phyloP scores from a whole-genome alignment of 2,888 invertebrate genomes.

The Temnothorax unifasciatus region DNA sequence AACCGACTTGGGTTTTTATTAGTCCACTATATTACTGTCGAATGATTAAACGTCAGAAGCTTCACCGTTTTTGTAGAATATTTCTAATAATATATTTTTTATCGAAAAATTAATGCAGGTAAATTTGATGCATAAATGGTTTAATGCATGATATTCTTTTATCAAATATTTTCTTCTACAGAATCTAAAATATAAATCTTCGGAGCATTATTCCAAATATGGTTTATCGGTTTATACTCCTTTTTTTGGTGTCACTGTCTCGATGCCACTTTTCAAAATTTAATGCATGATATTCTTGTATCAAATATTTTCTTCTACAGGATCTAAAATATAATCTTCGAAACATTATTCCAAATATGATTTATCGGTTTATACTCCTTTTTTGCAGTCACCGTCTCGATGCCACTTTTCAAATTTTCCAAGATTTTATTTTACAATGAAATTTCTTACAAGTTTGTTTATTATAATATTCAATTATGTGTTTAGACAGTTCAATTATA shows the following conservation, averaged over 20 bases:
- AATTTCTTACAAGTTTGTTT: not conserved
- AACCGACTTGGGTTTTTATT: not conserved
- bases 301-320: constrained; percentile 4
- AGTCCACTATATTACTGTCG: not conserved
- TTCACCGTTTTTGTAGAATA: not conserved
- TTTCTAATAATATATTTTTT: not conserved
- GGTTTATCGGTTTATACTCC: not conserved
- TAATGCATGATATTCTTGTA: constrained; percentile 17
- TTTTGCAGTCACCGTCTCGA: not conserved
- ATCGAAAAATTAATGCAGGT: not conserved
- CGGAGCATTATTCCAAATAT: constrained; percentile 4
- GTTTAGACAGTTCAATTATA: too few species aligned
- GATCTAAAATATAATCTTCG: constrained; percentile 3
- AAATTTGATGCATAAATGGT: not conserved
- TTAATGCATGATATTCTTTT: constrained; percentile 17
- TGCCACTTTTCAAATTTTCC: not conserved
- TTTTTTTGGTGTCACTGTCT: not conserved
- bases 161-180: constrained; percentile 2
- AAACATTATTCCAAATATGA: constrained; percentile 8
- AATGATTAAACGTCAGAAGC: not conserved
- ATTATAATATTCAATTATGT: not conserved
- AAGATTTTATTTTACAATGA: not conserved
- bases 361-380: not conserved
- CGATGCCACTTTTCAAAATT: not conserved
- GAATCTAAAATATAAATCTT: constrained; percentile 9